phyloP scores from a whole-genome alignment of 2,113 vertebrate genomes.

The Osmerus eperlanus region DNA sequence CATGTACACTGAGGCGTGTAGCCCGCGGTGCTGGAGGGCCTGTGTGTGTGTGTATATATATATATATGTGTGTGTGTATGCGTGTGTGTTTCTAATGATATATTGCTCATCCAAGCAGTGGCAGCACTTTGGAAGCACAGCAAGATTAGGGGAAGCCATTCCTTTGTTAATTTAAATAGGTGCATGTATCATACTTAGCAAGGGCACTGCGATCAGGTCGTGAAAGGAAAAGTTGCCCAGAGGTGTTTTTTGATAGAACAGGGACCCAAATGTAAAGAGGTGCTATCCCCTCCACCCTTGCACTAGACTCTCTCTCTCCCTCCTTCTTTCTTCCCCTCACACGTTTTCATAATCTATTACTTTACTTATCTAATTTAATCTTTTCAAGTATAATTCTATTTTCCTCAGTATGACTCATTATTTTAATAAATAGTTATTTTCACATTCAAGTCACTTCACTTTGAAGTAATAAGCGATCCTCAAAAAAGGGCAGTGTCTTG shows the following conservation, averaged over 20 bases:
- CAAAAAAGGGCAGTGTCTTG: too few species aligned
- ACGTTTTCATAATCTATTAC: constrained; percentile 4
- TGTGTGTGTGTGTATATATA: constrained; percentile 6
- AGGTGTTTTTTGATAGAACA: constrained; percentile 95
- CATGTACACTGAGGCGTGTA: constrained; percentile 77
- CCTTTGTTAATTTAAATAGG: constrained; percentile 99
- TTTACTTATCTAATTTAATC: too few species aligned
- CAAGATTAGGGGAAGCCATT: constrained; percentile 92
- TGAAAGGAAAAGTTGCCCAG: constrained; percentile 85
- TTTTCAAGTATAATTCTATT: too few species aligned
- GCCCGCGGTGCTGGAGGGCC: constrained; percentile 83
- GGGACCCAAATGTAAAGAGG: constrained; percentile 72
- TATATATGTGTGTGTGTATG: constrained; percentile 55
- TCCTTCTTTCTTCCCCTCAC: background rate
- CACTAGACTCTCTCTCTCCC: constrained; percentile 33
- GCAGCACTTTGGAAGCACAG: constrained; percentile 87
- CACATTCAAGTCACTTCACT: too few species aligned
- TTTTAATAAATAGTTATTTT: background rate
- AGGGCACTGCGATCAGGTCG: constrained; percentile 84
- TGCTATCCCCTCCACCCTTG: constrained; percentile 62
- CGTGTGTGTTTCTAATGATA: constrained; percentile 82
- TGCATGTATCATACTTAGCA: constrained; percentile 97
- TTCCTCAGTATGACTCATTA: too few species aligned
- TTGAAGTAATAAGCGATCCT: too few species aligned
- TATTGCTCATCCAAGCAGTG: constrained; percentile 91